Conservation (phyloP, 2,888 invertebrate genomes). For the Scelioninae gen. 1 region DNA sequence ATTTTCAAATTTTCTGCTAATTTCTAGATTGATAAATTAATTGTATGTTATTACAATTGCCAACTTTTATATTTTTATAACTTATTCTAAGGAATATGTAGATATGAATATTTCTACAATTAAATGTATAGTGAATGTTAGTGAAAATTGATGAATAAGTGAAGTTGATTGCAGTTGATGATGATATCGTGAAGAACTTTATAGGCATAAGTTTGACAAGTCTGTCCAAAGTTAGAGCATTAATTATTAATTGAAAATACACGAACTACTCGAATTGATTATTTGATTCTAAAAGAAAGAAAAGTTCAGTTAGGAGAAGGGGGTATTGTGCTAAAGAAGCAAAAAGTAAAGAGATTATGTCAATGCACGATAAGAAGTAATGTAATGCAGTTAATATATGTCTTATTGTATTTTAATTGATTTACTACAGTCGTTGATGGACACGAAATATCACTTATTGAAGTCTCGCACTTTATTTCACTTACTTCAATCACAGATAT, state of each 20-base stretch:
- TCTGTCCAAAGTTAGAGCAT: slow-evolving; percentile 41
- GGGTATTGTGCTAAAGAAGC: slow-evolving; percentile 39
- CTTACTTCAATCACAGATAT: slow-evolving; percentile 7
- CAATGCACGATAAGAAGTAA: slow-evolving; percentile 19
- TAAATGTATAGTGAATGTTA: slow-evolving; percentile 2
- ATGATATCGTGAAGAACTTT: slow-evolving; percentile 47
- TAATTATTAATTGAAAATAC: slow-evolving; percentile 39
- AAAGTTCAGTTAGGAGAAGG: slow-evolving; percentile 23
- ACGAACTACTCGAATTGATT: slow-evolving; percentile 44
- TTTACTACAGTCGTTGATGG: slow-evolving; percentile 28
- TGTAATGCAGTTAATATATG: slow-evolving; percentile 21
- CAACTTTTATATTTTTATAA: no score
- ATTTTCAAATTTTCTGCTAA: no score
- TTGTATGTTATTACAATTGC: no score
- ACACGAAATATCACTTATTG: slow-evolving; percentile 61
- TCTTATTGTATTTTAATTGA: slow-evolving; percentile 48
- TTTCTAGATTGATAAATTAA: no score
- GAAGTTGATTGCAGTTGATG: slow-evolving; percentile 31
- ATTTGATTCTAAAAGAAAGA: slow-evolving; percentile 42
- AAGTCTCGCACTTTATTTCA: slow-evolving; percentile 30
- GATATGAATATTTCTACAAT: background rate
- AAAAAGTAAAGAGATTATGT: slow-evolving; percentile 49
- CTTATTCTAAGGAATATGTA: no score
- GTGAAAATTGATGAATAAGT: slow-evolving; percentile 38
- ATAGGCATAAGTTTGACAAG: slow-evolving; percentile 56